Conservation (phyloP, 2,113 vertebrate genomes). For the Percina caprodes region DNA sequence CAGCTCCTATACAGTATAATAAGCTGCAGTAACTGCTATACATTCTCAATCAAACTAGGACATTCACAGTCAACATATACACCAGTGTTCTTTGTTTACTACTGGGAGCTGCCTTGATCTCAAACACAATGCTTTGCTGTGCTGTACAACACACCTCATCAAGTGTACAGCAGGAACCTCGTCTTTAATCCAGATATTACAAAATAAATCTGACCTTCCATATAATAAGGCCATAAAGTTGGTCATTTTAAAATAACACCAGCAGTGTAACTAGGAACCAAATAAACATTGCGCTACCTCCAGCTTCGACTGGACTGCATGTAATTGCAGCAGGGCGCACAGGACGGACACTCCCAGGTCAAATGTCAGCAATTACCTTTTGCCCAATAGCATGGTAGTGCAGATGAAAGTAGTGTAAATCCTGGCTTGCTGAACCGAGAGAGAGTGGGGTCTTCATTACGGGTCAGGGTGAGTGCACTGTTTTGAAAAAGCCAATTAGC, state of each 20-base stretch:
- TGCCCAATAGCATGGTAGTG: slow-evolving; percentile 9
- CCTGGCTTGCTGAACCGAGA: slow-evolving; percentile 22
- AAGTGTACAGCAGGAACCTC: neutral
- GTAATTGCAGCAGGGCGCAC: slow-evolving; percentile 30
- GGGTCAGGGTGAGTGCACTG: slow-evolving; percentile 50
- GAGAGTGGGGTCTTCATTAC: slow-evolving; percentile 24
- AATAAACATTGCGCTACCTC: slow-evolving; percentile 23
- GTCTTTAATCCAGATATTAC: slow-evolving; percentile 10
- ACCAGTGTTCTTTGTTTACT: slow-evolving; percentile 48
- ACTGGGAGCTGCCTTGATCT: slow-evolving; percentile 4
- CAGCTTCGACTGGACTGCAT: slow-evolving; percentile 3
- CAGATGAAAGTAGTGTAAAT: slow-evolving; percentile 52
- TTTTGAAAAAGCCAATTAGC: slow-evolving; percentile 70
- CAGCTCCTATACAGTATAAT: slow-evolving; percentile 50
- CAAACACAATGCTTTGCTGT: slow-evolving; percentile 2
- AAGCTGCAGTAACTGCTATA: slow-evolving; percentile 39
- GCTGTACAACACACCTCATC: neutral
- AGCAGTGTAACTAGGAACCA: slow-evolving; percentile 11
- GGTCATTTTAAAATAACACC: slow-evolving; percentile 8
- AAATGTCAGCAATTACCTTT: slow-evolving; percentile 66
- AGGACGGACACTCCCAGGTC: slow-evolving; percentile 42
- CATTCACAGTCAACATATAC: slow-evolving; percentile 29
- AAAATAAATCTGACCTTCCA: slow-evolving; percentile 3
- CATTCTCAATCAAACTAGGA: slow-evolving; percentile 40
- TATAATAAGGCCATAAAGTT: neutral